Conservation (phyloP, 2,113 vertebrate genomes). For the Nycticorax nycticorax region DNA sequence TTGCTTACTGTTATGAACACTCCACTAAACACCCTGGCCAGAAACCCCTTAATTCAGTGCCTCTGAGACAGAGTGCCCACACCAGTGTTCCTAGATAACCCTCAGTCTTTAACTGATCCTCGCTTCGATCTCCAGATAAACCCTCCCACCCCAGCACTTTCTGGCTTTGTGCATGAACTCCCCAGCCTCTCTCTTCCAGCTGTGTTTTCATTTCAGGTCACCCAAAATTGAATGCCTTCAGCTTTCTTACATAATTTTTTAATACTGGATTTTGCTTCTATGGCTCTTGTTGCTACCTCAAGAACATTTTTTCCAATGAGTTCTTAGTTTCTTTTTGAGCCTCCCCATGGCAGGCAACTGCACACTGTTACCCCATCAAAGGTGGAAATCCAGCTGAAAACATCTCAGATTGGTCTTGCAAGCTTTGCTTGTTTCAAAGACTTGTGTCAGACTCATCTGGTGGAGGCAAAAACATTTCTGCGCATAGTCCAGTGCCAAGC, state of each 20-base stretch:
- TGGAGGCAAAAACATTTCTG: neutral
- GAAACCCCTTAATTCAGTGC: neutral
- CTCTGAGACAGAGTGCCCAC: neutral
- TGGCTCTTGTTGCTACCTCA: neutral
- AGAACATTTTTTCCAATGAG: neutral
- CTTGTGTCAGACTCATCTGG: neutral
- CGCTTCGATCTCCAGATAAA: neutral
- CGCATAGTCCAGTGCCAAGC: neutral
- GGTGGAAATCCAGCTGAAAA: neutral
- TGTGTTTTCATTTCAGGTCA: neutral
- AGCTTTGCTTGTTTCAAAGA: neutral
- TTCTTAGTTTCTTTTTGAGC: neutral
- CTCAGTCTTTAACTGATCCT: neutral
- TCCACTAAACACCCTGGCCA: constrained; percentile 20
- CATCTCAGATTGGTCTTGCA: neutral
- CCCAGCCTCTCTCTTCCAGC: neutral
- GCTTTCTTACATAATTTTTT: neutral
- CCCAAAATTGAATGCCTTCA: neutral
- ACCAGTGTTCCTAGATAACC: neutral
- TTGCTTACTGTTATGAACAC: neutral
- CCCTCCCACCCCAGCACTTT: neutral
- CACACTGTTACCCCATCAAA: neutral
- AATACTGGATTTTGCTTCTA: neutral
- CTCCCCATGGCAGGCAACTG: neutral
- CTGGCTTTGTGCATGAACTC: neutral